phyloP scores from a whole-genome alignment of 1,140 invertebrate species.

The Meloidogyne exigua region DNA sequence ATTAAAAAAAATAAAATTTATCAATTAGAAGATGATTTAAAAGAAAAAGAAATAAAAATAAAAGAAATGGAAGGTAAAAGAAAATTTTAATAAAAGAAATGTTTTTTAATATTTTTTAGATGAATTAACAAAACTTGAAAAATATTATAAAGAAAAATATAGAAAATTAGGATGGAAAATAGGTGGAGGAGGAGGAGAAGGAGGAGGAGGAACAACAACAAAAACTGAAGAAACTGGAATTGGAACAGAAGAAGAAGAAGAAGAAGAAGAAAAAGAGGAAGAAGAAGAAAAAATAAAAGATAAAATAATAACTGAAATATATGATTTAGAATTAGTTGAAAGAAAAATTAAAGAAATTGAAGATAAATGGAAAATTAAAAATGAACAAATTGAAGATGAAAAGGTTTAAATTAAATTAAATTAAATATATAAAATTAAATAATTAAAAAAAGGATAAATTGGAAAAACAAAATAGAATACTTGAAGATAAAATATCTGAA shows the following conservation, averaged over 20 bases:
- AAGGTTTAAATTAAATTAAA: constrained; percentile 39
- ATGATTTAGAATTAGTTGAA: constrained; percentile 60
- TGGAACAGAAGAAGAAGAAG: constrained; percentile 31
- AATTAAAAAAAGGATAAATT: constrained; percentile 48
- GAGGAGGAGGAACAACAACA: constrained; percentile 22
- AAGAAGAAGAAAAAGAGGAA: constrained; percentile 28
- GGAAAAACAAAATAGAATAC: constrained; percentile 53
- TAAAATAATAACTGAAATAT: constrained; percentile 29
- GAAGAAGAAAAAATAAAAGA: constrained; percentile 26
- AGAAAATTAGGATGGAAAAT: constrained; percentile 29
- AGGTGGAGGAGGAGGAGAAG: constrained; percentile 7
- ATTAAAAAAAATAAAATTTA: constrained; percentile 54
- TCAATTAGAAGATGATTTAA: constrained; percentile 52
- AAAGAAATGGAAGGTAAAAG: constrained; percentile 50
- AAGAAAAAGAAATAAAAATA: constrained; percentile 50
- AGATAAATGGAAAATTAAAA: constrained; percentile 60
- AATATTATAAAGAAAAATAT: constrained; percentile 57
- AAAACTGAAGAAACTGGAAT: constrained; percentile 29
- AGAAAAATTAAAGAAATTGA: constrained; percentile 60
- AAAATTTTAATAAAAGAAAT: constrained; percentile 17
- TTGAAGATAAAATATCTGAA: constrained; percentile 58
- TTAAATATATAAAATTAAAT: not conserved
- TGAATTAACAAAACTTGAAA: constrained; percentile 49
- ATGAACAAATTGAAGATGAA: constrained; percentile 62
- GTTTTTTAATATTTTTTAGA: constrained; percentile 28